Conservation (phyloP, 2,113 vertebrate species). For the Parotia lawesii region DNA sequence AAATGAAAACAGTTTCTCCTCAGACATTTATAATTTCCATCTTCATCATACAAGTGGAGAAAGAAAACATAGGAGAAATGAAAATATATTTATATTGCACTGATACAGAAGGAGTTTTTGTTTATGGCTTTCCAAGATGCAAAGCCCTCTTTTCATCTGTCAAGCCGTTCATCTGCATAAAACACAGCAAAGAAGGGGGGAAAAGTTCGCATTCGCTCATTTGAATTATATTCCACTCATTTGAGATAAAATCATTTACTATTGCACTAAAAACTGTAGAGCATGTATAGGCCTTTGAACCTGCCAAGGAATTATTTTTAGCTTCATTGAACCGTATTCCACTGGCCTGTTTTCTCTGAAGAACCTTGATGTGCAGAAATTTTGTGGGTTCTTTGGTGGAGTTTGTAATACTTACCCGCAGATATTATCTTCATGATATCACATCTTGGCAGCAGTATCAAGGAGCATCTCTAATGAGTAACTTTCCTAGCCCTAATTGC, state of each 20-base stretch:
- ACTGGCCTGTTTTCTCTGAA: not conserved
- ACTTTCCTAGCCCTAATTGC: conserved; percentile 28
- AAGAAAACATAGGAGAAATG: not conserved
- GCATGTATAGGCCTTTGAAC: conserved; percentile 2
- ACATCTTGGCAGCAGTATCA: conserved; percentile 46
- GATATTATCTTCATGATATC: conserved; percentile 40
- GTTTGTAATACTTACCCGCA: conserved; percentile 18
- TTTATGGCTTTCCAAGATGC: conserved; percentile 33
- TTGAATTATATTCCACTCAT: conserved; percentile 29
- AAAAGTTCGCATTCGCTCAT: not conserved
- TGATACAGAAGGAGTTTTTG: conserved; percentile 28
- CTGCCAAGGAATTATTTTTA: conserved; percentile 50
- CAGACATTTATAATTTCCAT: conserved; percentile 17
- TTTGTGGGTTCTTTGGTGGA: conserved; percentile 3
- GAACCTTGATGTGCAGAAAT: conserved; percentile 24
- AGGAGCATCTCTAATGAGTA: conserved; percentile 29
- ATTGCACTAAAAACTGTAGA: not conserved
- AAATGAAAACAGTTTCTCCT: conserved; percentile 37
- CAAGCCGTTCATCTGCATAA: conserved; percentile 19
- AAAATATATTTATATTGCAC: conserved; percentile 34
- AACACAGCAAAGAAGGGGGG: not conserved
- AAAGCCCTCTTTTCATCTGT: conserved; percentile 36
- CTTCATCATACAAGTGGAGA: not conserved
- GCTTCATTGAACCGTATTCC: conserved; percentile 14
- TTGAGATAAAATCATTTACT: conserved; percentile 47